Conservation (phyloP, 1,140 invertebrate genomes). For the Drosophila rufa region DNA sequence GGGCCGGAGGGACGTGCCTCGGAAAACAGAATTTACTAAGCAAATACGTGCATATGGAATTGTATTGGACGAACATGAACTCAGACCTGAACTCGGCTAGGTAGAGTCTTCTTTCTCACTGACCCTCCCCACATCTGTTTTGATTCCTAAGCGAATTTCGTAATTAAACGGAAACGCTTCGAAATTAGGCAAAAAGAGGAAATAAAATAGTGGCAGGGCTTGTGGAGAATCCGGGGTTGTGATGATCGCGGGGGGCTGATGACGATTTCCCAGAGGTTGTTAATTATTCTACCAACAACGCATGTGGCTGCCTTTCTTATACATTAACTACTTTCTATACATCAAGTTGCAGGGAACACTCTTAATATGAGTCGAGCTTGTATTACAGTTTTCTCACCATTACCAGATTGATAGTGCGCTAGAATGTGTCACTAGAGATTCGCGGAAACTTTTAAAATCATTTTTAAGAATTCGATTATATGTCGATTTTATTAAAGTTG, state of each 20-base stretch:
- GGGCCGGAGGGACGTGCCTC: constrained; percentile 16
- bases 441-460: neutral
- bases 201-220: constrained; percentile 22
- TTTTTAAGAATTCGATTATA: neutral
- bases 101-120: constrained; percentile 8
- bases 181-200: constrained; percentile 58
- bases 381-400: neutral
- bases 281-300: constrained; percentile 43
- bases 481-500: neutral
- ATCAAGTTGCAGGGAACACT: neutral
- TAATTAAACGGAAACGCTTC: constrained; percentile 70
- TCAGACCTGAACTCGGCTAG: constrained; percentile 12
- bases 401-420: too few species aligned
- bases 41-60: constrained; percentile 51
- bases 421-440: neutral
- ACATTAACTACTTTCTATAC: constrained; percentile 9
- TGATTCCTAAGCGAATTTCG: constrained; percentile 62
- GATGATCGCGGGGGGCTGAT: constrained; percentile 5
- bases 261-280: constrained; percentile 60
- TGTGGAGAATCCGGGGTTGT: neutral
- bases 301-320: constrained; percentile 58
- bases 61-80: constrained; percentile 17
- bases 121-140: constrained; percentile 44
- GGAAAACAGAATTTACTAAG: constrained; percentile 39
- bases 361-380: neutral